Conservation (phyloP, 2,888 invertebrate species). For the Xestia xanthographa region DNA sequence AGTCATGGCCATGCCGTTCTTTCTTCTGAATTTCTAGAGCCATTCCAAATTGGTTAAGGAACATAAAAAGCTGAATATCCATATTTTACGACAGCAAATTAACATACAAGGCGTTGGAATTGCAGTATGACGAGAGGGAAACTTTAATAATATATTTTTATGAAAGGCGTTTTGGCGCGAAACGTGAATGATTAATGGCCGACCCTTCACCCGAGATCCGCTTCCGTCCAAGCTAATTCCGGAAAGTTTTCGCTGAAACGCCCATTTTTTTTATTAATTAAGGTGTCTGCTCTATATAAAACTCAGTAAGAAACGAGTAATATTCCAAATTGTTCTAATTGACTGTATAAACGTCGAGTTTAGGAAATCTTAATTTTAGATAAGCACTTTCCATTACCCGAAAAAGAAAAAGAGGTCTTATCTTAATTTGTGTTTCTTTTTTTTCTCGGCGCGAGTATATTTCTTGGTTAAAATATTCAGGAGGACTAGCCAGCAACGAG, state of each 20-base stretch:
- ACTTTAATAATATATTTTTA: conserved; percentile 88
- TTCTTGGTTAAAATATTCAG: conserved; percentile 45
- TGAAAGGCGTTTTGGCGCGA: conserved; percentile 85
- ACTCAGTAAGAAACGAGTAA: conserved; percentile 57
- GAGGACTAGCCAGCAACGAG: conserved; percentile 11
- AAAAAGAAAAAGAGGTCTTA: conserved; percentile 39
- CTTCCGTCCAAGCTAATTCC: conserved; percentile 79
- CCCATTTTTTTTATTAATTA: conserved; percentile 79
- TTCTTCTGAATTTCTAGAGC: conserved; percentile 71
- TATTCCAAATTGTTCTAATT: conserved; percentile 63
- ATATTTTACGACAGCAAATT: conserved; percentile 84
- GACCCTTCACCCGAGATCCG: conserved; percentile 82
- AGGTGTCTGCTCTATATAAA: conserved; percentile 72
- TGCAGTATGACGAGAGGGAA: conserved; percentile 81
- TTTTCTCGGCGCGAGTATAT: conserved; percentile 26
- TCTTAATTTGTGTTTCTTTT: conserved; percentile 47
- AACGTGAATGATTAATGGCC: conserved; percentile 86
- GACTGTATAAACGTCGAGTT: conserved; percentile 54
- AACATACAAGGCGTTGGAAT: conserved; percentile 84
- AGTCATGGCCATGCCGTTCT: conserved; percentile 54
- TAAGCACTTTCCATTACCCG: conserved; percentile 52
- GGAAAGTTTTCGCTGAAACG: conserved; percentile 72
- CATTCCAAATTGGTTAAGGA: conserved; percentile 70
- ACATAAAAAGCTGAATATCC: conserved; percentile 78
- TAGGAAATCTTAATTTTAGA: conserved; percentile 60